Percentiles rank a stretch among this genome's conserved stretches.
phyloP scores from a whole-genome alignment of 2,113 vertebrate species.

The Microcebus ravelobensis region DNA sequence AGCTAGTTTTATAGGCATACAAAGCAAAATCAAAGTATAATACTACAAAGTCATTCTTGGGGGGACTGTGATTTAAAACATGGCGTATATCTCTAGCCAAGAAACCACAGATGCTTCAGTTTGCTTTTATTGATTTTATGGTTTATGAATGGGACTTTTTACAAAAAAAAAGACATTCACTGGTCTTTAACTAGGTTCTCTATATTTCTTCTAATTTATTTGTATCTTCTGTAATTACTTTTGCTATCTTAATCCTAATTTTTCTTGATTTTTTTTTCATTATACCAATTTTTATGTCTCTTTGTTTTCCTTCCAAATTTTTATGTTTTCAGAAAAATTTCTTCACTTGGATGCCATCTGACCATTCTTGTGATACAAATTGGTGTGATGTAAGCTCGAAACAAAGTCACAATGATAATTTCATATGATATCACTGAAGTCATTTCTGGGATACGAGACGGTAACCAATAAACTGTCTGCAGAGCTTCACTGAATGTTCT shows the following conservation, averaged over 20 bases:
- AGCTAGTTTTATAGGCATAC: background rate
- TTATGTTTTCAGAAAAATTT: slow-evolving; percentile 8
- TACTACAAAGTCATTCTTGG: background rate
- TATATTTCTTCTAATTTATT: background rate
- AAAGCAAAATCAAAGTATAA: background rate
- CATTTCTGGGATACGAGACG: background rate
- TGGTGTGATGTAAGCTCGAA: background rate
- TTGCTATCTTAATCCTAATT: background rate
- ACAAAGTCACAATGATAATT: background rate
- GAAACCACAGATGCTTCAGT: background rate
- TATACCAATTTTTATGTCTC: background rate
- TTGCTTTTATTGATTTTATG: slow-evolving; percentile 5
- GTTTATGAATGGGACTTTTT: background rate
- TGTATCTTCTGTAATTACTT: background rate
- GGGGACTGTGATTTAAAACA: background rate
- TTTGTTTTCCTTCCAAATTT: slow-evolving; percentile 31
- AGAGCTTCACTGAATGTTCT: background rate
- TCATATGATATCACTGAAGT: background rate
- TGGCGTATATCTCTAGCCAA: background rate
- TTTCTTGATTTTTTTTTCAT: background rate
- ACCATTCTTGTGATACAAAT: background rate
- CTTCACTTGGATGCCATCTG: background rate
- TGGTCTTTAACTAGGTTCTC: background rate
- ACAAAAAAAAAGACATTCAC: background rate
- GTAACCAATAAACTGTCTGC: background rate